A percentile compares a stretch with the other conserved stretches of the same genome.
These are phyloP conservation scores for Aradophagus sp. DNA, from an alignment of 1,140 invertebrate species.

Conservation along the genomic window DNA sequence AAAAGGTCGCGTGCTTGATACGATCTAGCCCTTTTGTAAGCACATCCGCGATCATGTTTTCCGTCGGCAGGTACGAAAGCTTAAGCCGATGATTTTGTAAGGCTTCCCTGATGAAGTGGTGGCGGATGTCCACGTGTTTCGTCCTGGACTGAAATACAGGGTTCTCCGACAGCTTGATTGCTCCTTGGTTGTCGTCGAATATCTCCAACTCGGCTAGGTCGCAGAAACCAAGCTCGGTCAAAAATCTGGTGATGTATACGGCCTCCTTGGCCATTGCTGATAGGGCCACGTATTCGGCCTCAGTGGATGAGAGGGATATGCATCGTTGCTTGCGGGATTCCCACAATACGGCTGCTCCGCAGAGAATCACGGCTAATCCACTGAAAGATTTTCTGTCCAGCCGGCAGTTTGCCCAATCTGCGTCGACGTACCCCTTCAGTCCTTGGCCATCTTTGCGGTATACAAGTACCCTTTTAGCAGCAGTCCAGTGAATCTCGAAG, in stretches of 20 bases:
- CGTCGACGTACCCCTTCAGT: not conserved
- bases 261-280: not conserved
- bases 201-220: not conserved
- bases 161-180: not conserved
- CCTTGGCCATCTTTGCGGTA: not conserved
- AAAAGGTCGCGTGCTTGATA: too few relatives aligned
- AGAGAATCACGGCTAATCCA: too few relatives aligned
- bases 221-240: not conserved
- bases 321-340: too few relatives aligned
- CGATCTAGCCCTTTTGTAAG: too few relatives aligned
- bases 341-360: too few relatives aligned
- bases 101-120: constrained; percentile 14
- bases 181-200: not conserved
- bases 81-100: too few relatives aligned
- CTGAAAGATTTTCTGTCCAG: too few relatives aligned
- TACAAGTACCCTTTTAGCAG: constrained; percentile 1
- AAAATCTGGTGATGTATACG: not conserved
- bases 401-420: too few relatives aligned
- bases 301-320: too few relatives aligned
- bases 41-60: too few relatives aligned
- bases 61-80: too few relatives aligned
- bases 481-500: not conserved
- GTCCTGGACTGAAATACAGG: not conserved
- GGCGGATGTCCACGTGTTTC: not conserved
- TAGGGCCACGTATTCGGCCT: too few relatives aligned